phyloP scores from a whole-genome alignment of 2,888 invertebrate genomes.

The Habroteleia sp. region DNA sequence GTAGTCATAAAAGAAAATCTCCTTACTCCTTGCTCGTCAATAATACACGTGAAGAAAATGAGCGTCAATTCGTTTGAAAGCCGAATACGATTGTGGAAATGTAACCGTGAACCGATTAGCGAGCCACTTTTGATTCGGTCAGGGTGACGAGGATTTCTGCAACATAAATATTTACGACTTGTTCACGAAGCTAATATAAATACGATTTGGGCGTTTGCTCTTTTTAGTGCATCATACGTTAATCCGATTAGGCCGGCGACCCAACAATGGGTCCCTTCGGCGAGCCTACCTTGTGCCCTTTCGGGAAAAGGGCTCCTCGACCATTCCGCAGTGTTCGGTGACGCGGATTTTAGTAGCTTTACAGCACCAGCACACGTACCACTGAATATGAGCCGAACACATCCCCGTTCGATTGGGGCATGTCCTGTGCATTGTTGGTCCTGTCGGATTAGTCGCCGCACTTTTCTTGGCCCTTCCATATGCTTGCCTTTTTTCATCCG shows the following conservation, averaged over 20 bases:
- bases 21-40: slow-evolving; percentile 11
- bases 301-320: slow-evolving; percentile 57
- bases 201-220: slow-evolving; percentile 81
- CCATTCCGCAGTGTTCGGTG: slow-evolving; percentile 71
- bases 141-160: slow-evolving; percentile 66
- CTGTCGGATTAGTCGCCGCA: slow-evolving; percentile 73
- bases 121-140: slow-evolving; percentile 71
- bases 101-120: slow-evolving; percentile 78
- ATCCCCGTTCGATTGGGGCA: slow-evolving; percentile 63
- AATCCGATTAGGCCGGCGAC: slow-evolving; percentile 78
- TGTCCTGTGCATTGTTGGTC: slow-evolving; percentile 73
- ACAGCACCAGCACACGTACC: slow-evolving; percentile 73
- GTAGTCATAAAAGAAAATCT: neutral
- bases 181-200: slow-evolving; percentile 81
- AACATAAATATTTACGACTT: slow-evolving; percentile 81
- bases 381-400: slow-evolving; percentile 73
- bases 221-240: slow-evolving; percentile 78
- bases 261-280: slow-evolving; percentile 54
- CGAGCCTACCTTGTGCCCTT: slow-evolving; percentile 56
- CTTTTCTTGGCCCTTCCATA: slow-evolving; percentile 64
- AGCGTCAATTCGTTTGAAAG: slow-evolving; percentile 42
- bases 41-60: slow-evolving; percentile 40
- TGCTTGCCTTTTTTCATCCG: slow-evolving; percentile 31
- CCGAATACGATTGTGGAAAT: slow-evolving; percentile 75
- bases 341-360: slow-evolving; percentile 80